Percentiles rank a stretch among this genome's conserved stretches.
Evolutionary conservation across 2,113 vertebrate genomes (phyloP).

Genomic region (Petrocephalus zakoni): DNA sequence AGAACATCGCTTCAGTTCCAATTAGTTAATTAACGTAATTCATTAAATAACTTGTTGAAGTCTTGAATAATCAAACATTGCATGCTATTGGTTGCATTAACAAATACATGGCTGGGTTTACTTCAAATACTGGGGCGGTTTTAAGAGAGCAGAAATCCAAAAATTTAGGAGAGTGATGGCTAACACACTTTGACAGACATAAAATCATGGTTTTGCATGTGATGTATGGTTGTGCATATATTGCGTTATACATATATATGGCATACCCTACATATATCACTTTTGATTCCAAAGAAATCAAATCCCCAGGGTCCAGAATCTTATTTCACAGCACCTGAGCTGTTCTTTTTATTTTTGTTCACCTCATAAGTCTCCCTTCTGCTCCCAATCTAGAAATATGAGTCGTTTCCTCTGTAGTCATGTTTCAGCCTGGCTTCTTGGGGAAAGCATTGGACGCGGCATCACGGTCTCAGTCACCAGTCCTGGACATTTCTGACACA

Average conservation of each 20-base stretch:
- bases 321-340: background rate
- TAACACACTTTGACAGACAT: background rate
- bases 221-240: background rate
- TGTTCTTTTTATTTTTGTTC: background rate
- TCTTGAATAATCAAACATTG: background rate
- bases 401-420: background rate
- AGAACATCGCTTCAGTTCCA: background rate
- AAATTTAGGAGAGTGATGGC: background rate
- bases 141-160: background rate
- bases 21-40: background rate
- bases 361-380: background rate
- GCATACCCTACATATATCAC: background rate
- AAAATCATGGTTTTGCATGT: background rate
- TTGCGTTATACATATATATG: background rate
- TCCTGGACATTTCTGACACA: background rate
- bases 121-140: background rate
- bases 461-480: slow-evolving; percentile 6
- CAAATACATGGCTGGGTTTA: background rate
- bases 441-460: background rate
- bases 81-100: background rate
- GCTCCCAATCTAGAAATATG: background rate
- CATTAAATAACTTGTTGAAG: background rate
- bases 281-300: background rate
- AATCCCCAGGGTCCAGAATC: background rate
- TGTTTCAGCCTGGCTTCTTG: slow-evolving; percentile 7